phyloP scores from a whole-genome alignment of 1,140 invertebrate species.

The Ceratina calcarata region DNA sequence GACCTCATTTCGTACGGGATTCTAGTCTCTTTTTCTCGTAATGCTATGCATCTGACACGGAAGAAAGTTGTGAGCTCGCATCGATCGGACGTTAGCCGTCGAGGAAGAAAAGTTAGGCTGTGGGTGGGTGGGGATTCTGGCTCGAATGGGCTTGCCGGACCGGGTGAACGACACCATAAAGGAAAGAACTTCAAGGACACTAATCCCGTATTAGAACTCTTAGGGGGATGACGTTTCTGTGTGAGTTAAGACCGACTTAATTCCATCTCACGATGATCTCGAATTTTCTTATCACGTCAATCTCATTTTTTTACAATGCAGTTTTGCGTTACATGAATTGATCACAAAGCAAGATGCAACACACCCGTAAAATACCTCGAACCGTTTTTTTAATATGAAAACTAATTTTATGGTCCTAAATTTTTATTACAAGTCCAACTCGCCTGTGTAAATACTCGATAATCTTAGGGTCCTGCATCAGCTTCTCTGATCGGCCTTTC shows the following conservation, averaged over 20 bases:
- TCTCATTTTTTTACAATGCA: no score
- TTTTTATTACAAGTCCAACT: background rate
- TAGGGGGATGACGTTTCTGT: background rate
- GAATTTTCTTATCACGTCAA: no score
- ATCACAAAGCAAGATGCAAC: no score
- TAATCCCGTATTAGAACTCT: constrained; percentile 30
- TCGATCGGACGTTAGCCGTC: constrained; percentile 5
- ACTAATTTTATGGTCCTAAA: no score
- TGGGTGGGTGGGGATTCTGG: no score
- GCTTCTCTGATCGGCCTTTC: background rate
- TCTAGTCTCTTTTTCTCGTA: background rate
- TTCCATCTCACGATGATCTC: no score
- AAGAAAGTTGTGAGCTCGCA: constrained; percentile 13
- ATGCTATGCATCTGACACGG: constrained; percentile 28
- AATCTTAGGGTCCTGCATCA: constrained; percentile 27
- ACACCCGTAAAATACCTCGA: no score
- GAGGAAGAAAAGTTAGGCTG: background rate
- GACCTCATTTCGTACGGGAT: background rate
- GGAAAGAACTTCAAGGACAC: constrained; percentile 49
- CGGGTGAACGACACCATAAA: constrained; percentile 50
- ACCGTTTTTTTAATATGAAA: no score
- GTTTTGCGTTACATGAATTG: no score
- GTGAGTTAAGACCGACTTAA: background rate
- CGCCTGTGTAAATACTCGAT: background rate
- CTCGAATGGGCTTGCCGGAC: background rate